A percentile compares a stretch with the other conserved stretches of the same genome.
These are phyloP conservation scores for Falcunculus frontatus DNA, from an alignment of 2,113 vertebrate species.

Conservation along the genomic window DNA sequence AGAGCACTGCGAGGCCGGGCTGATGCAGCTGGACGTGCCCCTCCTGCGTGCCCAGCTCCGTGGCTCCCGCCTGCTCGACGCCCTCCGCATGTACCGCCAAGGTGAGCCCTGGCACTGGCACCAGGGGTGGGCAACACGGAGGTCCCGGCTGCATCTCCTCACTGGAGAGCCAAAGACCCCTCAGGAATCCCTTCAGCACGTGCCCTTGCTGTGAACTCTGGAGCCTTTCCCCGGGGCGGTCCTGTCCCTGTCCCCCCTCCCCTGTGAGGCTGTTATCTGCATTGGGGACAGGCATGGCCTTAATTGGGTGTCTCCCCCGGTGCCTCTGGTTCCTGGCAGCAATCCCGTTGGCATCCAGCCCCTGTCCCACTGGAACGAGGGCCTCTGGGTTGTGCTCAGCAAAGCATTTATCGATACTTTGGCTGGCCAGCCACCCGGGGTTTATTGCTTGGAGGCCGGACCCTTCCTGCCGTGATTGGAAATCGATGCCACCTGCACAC, in stretches of 20 bases:
- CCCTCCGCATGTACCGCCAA: slow-evolving; percentile 94
- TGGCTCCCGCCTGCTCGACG: slow-evolving; percentile 89
- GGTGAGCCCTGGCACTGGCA: not conserved
- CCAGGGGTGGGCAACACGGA: not conserved
- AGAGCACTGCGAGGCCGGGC: slow-evolving; percentile 85
- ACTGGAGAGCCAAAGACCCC: not conserved
- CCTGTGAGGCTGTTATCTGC: not conserved
- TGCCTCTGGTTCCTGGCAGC: not conserved
- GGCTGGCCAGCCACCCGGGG: slow-evolving; percentile 1
- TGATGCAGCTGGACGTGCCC: slow-evolving; percentile 88
- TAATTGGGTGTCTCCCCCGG: slow-evolving; percentile 39
- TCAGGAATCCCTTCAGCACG: not conserved
- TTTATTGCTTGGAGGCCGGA: slow-evolving; percentile 67
- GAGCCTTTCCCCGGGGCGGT: not conserved
- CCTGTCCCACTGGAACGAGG: not conserved
- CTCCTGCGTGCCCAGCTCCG: slow-evolving; percentile 90
- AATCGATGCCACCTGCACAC: slow-evolving; percentile 37
- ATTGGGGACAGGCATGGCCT: slow-evolving; percentile 16
- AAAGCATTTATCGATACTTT: slow-evolving; percentile 39
- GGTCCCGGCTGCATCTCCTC: fast-evolving
- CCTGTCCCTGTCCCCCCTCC: not conserved
- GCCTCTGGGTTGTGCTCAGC: not conserved
- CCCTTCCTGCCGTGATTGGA: slow-evolving; percentile 52
- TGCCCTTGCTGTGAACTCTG: not conserved
- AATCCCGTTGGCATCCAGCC: not conserved